Conservation (phyloP, 2,888 invertebrate species). For the Volucella inflata region DNA sequence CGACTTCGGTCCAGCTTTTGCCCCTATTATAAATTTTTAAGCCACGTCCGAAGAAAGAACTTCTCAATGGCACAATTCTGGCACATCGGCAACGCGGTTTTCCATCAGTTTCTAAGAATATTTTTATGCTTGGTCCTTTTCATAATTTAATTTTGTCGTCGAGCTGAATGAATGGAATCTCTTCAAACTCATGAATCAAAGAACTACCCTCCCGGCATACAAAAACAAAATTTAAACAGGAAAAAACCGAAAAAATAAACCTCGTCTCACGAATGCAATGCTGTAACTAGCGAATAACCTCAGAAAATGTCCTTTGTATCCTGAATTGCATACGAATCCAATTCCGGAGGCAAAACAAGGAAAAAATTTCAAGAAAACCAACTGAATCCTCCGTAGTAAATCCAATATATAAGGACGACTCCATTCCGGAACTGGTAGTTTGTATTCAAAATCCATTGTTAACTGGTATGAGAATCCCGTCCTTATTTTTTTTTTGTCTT, state of each 20-base stretch:
- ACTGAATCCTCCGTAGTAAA: constrained; percentile 3
- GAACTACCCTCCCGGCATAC: not conserved
- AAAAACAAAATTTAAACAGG: not conserved
- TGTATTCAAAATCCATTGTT: constrained; percentile 59
- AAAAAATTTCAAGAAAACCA: constrained; percentile 28
- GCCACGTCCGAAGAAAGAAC: too few species aligned
- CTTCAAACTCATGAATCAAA: constrained; percentile 49
- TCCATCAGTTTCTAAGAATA: constrained; percentile 1
- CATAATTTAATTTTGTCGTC: constrained; percentile 66
- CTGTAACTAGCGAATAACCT: constrained; percentile 54
- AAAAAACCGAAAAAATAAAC: constrained; percentile 27
- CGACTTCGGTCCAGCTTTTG: too few species aligned
- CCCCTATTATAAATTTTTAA: too few species aligned
- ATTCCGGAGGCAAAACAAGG: constrained; percentile 1
- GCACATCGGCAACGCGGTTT: too few species aligned
- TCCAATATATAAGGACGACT: constrained; percentile 4
- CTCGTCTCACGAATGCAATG: constrained; percentile 36
- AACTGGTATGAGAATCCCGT: constrained; percentile 41
- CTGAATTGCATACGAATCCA: not conserved
- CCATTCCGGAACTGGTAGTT: constrained; percentile 51
- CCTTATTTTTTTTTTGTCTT: constrained; percentile 13
- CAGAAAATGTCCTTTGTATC: constrained; percentile 61
- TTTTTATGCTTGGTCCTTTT: constrained; percentile 9
- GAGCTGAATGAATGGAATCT: constrained; percentile 26
- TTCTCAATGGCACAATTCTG: too few species aligned